Evolutionary conservation across 2,113 vertebrate genomes (phyloP).

Genomic region (Notiomystis cincta): DNA sequence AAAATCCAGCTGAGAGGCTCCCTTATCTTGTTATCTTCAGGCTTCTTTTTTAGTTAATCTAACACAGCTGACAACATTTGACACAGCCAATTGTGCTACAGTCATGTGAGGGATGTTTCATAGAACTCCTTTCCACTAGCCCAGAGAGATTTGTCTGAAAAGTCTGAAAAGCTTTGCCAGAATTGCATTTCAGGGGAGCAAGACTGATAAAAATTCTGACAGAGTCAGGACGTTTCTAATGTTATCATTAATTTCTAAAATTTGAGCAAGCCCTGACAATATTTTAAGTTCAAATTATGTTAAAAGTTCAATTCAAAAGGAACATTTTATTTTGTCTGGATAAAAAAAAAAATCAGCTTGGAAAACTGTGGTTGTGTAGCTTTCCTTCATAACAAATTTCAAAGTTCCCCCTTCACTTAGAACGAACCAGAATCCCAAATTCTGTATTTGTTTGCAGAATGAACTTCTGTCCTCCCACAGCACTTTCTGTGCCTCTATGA

Average conservation of each 20-base stretch:
- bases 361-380: not conserved
- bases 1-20: slow-evolving; percentile 25
- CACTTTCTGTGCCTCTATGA: not conserved
- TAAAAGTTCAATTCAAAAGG: not conserved
- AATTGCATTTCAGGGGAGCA: not conserved
- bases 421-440: not conserved
- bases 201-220: not conserved
- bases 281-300: not conserved
- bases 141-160: not conserved
- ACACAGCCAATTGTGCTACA: not conserved
- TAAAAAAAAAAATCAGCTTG: not conserved
- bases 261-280: not conserved
- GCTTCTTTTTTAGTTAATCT: not conserved
- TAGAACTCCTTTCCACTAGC: not conserved
- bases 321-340: not conserved
- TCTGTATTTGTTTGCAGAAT: not conserved
- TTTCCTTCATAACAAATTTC: not conserved
- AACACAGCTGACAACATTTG: not conserved
- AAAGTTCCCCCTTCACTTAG: not conserved
- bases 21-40: not conserved
- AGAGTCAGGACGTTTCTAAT: not conserved
- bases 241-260: not conserved
- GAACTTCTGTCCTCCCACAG: not conserved
- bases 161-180: not conserved
- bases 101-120: not conserved